Evolutionary conservation across 2,113 vertebrate species (phyloP), one percentile per base, ranked within the genome.

Genomic region (Pluvialis apricaria): DNA sequence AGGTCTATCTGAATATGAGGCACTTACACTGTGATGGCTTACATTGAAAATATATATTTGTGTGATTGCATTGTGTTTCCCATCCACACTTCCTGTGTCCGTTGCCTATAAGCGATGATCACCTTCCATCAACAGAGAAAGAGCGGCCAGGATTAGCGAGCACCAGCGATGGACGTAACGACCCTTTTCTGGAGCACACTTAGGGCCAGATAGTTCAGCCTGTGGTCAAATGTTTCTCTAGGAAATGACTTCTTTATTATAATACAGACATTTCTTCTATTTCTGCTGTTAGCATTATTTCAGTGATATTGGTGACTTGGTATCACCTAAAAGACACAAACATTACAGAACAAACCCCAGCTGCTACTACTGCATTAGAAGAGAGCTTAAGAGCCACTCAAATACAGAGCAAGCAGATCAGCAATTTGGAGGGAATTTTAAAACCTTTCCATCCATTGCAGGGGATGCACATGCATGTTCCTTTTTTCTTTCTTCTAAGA

Each of bases 121-220:
- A 18, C 24, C 38, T 78, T 76, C 69, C 38, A 70, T 15, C 36
- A 40, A 28, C 31, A 69, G 24, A 64, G 24, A 38, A 5, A 25
- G 54, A 16, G 14, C 57, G 34, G 28, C 34, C 44, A 44, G 36
- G 26, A 16, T 45, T 38, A 64, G 17, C 2, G 6, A 82, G 22
- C 26, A 47, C 18, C 34, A 34, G 25, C 0, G 1, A 77, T 9
- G 15, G 16, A 28, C 1, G 6, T 15, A 34, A 32, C 0, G 8
- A 79, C 28, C n/a, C 22, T 60, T 18, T 71, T 26, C 55, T 19
- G 6, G 20, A 78, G 29, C 32, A 40, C 22, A 5, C 15, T 32
- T 47, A 1, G 0, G 4, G 28, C 38, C 60, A 42, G 20, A 34
- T 14, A 16, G 1, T 21, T 70, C 58, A 62, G 24, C 26, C 52